Conservation (phyloP, 2,888 invertebrate species). For the Ommatoiulus sabulosus region DNA sequence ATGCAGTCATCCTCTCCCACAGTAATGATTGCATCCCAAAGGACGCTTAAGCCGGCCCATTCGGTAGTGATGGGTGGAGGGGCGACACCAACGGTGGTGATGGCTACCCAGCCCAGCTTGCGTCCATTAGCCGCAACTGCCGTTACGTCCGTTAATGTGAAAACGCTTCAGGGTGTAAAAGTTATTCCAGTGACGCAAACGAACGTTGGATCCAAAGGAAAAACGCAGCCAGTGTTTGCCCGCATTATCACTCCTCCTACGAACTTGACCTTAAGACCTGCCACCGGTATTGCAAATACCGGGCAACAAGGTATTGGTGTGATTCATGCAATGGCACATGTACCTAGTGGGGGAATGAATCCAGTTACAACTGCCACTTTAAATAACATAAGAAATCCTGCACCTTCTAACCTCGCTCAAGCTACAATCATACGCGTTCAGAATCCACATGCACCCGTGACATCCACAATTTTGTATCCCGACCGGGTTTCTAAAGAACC, state of each 20-base stretch:
- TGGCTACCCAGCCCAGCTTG: slow-evolving; percentile 59
- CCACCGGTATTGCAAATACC: slow-evolving; percentile 38
- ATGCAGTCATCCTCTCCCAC: slow-evolving; percentile 57
- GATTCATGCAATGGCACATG: slow-evolving; percentile 55
- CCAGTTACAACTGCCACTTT: slow-evolving; percentile 15
- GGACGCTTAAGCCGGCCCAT: slow-evolving; percentile 60
- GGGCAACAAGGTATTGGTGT: slow-evolving; percentile 58
- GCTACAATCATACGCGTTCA: slow-evolving; percentile 60
- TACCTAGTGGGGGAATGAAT: slow-evolving; percentile 48
- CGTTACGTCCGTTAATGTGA: slow-evolving; percentile 60
- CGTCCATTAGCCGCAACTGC: slow-evolving; percentile 58
- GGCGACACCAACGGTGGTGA: slow-evolving; percentile 59
- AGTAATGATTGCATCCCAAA: slow-evolving; percentile 59
- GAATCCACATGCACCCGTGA: slow-evolving; percentile 25
- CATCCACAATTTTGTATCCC: slow-evolving; percentile 23
- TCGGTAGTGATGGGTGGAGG: slow-evolving; percentile 60
- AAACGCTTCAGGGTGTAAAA: slow-evolving; percentile 61
- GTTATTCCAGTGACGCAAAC: slow-evolving; percentile 61
- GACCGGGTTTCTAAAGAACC: slow-evolving; percentile 35
- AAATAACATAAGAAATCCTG: slow-evolving; percentile 26
- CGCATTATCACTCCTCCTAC: slow-evolving; percentile 61
- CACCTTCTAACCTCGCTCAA: slow-evolving; percentile 47
- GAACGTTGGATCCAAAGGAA: slow-evolving; percentile 55
- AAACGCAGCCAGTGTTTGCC: slow-evolving; percentile 60
- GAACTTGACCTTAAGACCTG: slow-evolving; percentile 59